phyloP scores from a whole-genome alignment of 2,113 vertebrate genomes.

The Mirza zaza region DNA sequence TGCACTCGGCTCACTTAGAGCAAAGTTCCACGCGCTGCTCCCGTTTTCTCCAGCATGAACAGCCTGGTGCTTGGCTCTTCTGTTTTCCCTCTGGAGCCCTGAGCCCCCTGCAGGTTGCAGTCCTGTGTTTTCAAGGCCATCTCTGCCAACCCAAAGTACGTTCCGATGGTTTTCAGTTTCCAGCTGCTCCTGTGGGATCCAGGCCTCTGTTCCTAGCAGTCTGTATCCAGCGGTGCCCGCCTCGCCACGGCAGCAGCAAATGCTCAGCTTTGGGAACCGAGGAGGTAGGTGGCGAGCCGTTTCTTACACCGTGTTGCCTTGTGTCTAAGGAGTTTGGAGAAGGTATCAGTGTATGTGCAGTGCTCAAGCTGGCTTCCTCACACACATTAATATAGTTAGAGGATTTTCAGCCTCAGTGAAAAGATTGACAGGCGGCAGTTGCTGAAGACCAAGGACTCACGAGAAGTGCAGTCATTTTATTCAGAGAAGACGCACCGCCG shows the following conservation, averaged over 20 bases:
- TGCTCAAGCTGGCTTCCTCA: not conserved
- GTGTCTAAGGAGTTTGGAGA: not conserved
- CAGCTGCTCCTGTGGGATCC: not conserved
- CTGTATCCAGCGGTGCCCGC: not conserved
- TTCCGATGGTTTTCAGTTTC: not conserved
- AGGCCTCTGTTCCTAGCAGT: not conserved
- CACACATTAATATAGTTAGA: not conserved
- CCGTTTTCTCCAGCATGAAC: not conserved
- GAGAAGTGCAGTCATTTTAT: not conserved
- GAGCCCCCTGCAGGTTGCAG: not conserved
- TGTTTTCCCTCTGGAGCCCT: not conserved
- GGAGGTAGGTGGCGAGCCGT: not conserved
- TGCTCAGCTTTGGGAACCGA: not conserved
- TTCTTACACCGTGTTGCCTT: too few relatives aligned
- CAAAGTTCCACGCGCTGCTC: not conserved
- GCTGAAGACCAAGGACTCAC: not conserved
- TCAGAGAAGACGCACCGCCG: not conserved
- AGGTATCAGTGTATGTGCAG: too few relatives aligned
- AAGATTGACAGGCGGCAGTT: not conserved
- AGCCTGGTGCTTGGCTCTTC: not conserved
- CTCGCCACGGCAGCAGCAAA: not conserved
- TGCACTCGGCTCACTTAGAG: not conserved
- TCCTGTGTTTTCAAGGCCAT: constrained; percentile 1
- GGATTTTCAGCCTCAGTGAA: not conserved
- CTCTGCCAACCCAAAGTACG: not conserved